Base-by-base conservation (phyloP, 1,140 invertebrate genomes). In the Linepithema humile region DNA sequence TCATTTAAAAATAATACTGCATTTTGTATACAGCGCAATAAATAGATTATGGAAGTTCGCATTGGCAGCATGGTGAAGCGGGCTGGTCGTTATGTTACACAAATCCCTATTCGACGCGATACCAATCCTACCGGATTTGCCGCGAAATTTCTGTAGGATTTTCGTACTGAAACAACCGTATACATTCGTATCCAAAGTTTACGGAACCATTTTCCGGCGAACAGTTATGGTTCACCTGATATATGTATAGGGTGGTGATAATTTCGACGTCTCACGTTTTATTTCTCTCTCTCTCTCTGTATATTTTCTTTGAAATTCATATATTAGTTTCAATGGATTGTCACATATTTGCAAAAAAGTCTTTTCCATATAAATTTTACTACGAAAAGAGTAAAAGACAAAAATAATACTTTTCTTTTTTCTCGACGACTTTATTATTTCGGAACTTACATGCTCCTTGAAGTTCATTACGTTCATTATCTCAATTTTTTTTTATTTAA, bases 81-180 rank as follows among this genome's bases (percentile, higher is more conserved):
- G 7, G 15, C 9, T 7, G 40, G 32, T 53, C 48, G 62, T 78
- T 53, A 45, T 35, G 23, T 50, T 29, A 40, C 45, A 53, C 6
- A 78, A 77, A 78, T 77, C 32, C 74, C 20, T 38, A 32, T 77
- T 78, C 74, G 62, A 53, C 35, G 45, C 20, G 35, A 78, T 78
- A 78, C 74, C 74, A 67, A 65, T 78, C 45, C 74, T 67, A 20
- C 4, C 32, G 62, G 62, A 78, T 75, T 64, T 78, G 62, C 23
- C 62, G 10, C 15, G 43, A 77, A 78, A 78, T 67, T 78, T 78
- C 45, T 53, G 45, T 53, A 67, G 32, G 17, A 72, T 72, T 73
- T 73, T 82, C 67, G 0, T 60, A 26, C 29, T 73, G 48, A 80
- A 69, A 82, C 26, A 80, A 7, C 29, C 17, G 26, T 57, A 15